Conservation (phyloP, 2,888 invertebrate genomes). For the Chrysolina oricalcia region DNA sequence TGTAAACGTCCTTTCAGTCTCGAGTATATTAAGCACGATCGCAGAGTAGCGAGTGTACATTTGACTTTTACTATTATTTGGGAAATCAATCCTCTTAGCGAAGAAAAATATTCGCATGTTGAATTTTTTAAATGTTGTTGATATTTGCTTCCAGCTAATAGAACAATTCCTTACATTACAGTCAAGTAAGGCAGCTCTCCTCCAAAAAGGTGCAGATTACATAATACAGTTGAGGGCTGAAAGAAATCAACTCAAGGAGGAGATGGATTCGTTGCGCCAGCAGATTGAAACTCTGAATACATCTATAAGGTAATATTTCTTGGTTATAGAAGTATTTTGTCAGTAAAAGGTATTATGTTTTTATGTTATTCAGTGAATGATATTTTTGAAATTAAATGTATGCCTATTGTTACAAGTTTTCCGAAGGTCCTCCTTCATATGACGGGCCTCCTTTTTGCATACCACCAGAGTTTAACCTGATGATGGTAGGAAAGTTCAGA, state of each 20-base stretch:
- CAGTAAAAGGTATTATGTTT: background rate
- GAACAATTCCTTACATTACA: constrained; percentile 65
- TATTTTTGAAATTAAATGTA: too few species aligned
- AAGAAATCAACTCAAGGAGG: constrained; percentile 88
- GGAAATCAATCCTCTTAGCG: background rate
- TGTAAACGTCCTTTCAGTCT: too few species aligned
- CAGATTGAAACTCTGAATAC: constrained; percentile 94
- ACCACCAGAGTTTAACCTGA: too few species aligned
- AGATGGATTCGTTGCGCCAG: constrained; percentile 89
- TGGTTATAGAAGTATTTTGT: background rate
- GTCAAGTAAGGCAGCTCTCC: constrained; percentile 96
- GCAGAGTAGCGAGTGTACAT: too few species aligned
- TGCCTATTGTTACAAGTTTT: too few species aligned
- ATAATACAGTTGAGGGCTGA: constrained; percentile 91
- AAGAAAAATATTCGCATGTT: background rate
- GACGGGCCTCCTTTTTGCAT: too few species aligned
- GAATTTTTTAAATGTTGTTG: background rate
- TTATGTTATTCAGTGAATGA: too few species aligned
- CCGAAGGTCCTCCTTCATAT: too few species aligned
- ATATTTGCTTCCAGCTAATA: constrained; percentile 9
- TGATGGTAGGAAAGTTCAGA: too few species aligned
- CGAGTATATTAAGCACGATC: too few species aligned
- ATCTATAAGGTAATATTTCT: constrained; percentile 83
- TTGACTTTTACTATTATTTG: background rate
- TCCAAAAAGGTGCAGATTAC: constrained; percentile 97